Conservation (phyloP, 2,113 vertebrate genomes). For the Nanorana parkeri region DNA sequence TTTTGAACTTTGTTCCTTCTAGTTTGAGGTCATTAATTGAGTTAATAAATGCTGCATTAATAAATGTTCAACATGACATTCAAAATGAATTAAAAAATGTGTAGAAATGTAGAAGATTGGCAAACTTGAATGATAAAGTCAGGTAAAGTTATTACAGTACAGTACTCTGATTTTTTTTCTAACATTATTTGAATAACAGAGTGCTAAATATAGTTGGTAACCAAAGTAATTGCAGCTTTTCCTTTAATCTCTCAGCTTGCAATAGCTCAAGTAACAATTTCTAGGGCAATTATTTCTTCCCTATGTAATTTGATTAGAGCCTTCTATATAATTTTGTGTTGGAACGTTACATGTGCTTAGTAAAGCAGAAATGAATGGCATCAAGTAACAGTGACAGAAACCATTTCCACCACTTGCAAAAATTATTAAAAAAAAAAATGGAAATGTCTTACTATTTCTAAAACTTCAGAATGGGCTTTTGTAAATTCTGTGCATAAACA, state of each 20-base stretch:
- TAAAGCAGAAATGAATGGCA: conserved; percentile 5
- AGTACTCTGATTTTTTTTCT: neutral
- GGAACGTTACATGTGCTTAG: conserved; percentile 5
- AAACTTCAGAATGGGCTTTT: neutral
- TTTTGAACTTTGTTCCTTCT: no score
- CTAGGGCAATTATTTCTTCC: conserved; percentile 8
- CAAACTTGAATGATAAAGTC: no score
- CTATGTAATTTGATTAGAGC: conserved; percentile 38
- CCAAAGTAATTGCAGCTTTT: conserved; percentile 20
- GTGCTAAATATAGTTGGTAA: conserved; percentile 18
- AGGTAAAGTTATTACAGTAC: neutral
- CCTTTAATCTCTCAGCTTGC: neutral
- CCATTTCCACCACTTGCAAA: neutral
- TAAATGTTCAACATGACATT: no score
- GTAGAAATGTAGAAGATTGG: no score
- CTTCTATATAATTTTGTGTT: conserved; percentile 21
- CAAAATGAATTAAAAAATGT: no score
- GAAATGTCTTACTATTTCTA: neutral
- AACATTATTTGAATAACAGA: neutral
- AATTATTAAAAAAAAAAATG: neutral
- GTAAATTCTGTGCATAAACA: neutral
- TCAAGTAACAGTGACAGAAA: neutral
- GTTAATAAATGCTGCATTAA: no score
- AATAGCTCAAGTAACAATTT: conserved; percentile 9
- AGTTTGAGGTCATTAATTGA: no score